Evolutionary conservation across 2,888 invertebrate species (phyloP), one percentile per base, ranked within the genome.

Genomic region (Diaphora mendica): DNA sequence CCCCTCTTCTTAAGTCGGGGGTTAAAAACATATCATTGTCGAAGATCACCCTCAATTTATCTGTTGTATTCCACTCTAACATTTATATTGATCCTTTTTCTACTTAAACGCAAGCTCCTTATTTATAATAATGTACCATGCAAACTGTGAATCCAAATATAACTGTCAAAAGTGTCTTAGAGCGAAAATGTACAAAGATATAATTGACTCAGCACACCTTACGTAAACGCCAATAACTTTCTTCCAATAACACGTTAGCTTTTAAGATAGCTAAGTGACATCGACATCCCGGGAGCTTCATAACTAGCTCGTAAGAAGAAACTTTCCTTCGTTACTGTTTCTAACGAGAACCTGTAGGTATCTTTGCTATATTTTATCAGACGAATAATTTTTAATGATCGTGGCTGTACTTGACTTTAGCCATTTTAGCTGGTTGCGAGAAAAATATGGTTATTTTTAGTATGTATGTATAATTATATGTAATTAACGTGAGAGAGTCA

Each of bases 321-420:
- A 74, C 64, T 74, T 71, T 68, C 67, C 74, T 71, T 71, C 74
- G 68, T 74, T 74, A 74, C 64, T n/a, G 68, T 68, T 55, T 68
- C 72, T 74, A 70, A 74, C 70, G 51, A 70, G 66, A 59, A 39
- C 62, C 59, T 44, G 55, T 62, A 67, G 55, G 55, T 62, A 67
- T 68, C 70, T 70, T 68, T 62, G 62, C 67, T 39, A 51, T 62
- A 70, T 68, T 51, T 73, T 59, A 64, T 68, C 11, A 68, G 48
- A 33, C 17, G 55, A 17, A 48, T 62, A 68, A 62, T 59, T 67
- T 65, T 72, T 59, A 67, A 66, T 67, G 55, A 3, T 71, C 26
- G n/a, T 59, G 33, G 15, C 62, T 23, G 3, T 39, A 17, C 23
- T 15, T 5, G 48, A 20, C n/a, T 39, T 39, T 13, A 13, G 23